Evolutionary conservation across 2,888 invertebrate species (phyloP).

Genomic region (Sacculina carcini): DNA sequence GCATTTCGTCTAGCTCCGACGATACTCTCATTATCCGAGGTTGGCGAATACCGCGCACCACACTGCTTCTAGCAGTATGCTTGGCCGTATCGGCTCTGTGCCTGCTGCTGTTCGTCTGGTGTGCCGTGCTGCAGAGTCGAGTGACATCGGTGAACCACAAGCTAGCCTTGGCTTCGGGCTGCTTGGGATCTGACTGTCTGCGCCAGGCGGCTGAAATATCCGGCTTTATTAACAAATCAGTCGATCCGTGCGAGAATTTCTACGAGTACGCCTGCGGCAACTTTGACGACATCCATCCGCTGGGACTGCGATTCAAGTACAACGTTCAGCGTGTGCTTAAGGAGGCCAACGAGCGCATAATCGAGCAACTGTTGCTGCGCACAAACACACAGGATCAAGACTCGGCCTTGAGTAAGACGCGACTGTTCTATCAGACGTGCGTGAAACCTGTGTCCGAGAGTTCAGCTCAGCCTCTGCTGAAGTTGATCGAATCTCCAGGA

Average conservation of each 20-base stretch:
- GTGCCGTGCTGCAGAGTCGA: not conserved
- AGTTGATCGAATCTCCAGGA: too few species aligned
- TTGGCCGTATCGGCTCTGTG: not conserved
- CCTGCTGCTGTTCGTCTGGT: not conserved
- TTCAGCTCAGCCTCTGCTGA: too few species aligned
- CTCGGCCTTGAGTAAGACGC: not conserved
- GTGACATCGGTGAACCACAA: not conserved
- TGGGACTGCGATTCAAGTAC: constrained; percentile 18
- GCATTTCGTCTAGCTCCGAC: not conserved
- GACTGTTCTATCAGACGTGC: not conserved
- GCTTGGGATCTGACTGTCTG: not conserved
- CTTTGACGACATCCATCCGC: constrained; percentile 31
- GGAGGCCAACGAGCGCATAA: constrained; percentile 42
- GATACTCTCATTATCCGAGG: not conserved
- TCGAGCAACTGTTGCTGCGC: constrained; percentile 33
- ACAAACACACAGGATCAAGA: not conserved
- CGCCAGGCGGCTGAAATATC: not conserved
- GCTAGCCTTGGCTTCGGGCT: too few species aligned
- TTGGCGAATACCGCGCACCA: not conserved
- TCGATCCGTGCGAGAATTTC: not conserved
- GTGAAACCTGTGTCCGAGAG: not conserved
- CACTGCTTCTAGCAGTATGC: not conserved
- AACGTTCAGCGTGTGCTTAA: constrained; percentile 28
- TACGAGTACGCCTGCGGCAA: constrained; percentile 16
- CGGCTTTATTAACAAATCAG: not conserved